Percentiles rank a stretch among this genome's conserved stretches.
Evolutionary conservation across 2,113 vertebrate genomes (phyloP).

Genomic region (Hippocampus zosterae): DNA sequence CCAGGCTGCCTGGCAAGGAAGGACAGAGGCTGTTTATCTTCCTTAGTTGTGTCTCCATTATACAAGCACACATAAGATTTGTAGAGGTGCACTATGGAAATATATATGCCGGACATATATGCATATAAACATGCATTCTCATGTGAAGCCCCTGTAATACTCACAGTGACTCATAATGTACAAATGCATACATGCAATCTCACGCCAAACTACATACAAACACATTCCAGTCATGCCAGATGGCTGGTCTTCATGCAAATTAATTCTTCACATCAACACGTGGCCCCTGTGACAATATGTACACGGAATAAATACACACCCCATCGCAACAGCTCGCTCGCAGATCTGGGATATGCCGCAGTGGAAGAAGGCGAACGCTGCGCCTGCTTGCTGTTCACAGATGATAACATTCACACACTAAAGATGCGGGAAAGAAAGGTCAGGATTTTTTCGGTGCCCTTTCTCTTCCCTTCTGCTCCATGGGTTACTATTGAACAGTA

Average conservation of each 20-base stretch:
- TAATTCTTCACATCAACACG: constrained; percentile 2
- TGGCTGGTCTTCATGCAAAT: constrained; percentile 5
- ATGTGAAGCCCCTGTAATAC: not conserved
- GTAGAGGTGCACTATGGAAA: not conserved
- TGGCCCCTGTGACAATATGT: constrained; percentile 3
- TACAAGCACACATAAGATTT: constrained; percentile 6
- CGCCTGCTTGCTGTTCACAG: constrained; percentile 35
- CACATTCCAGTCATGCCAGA: constrained; percentile 6
- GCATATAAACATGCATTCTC: not conserved
- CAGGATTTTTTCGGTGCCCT: constrained; percentile 4
- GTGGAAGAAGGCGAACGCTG: constrained; percentile 27
- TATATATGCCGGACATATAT: not conserved
- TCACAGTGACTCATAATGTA: not conserved
- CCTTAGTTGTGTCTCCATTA: constrained; percentile 21
- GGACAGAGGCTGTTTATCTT: constrained; percentile 40
- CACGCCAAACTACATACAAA: not conserved
- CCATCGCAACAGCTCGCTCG: constrained; percentile 3
- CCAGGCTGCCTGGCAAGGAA: constrained; percentile 19
- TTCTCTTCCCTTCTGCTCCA: constrained; percentile 12
- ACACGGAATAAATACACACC: constrained; percentile 3
- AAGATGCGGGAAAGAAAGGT: constrained; percentile 38
- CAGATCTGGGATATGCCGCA: constrained; percentile 5
- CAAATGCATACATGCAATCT: not conserved
- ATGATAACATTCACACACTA: constrained; percentile 57
- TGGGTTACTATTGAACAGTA: constrained; percentile 30